Base-by-base conservation (phyloP, 2,797 vertebrate genomes). In the Pangasius macronema region DNA sequence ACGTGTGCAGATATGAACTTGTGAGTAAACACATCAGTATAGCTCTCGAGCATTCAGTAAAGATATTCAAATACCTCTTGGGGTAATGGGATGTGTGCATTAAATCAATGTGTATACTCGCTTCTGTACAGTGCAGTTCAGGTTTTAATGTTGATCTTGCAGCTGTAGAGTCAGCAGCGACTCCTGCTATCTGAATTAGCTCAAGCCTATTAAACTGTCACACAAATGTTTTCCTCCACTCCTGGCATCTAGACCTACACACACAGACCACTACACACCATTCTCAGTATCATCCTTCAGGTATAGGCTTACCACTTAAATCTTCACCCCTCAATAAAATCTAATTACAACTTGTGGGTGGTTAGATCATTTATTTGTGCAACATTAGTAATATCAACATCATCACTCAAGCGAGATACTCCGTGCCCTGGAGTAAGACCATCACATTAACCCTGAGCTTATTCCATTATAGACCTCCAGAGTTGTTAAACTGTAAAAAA, bases 101-200 rank as follows among this genome's bases (percentile, higher is more conserved):
- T 83, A 68, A 33, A 49, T 14, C 24, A 46, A 68, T 61, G 70
- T 86, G 30, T 81, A 61, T 79, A 57, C 49, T 55, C 46, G 39
- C 55, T 49, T 61, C 16, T 86, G 67, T 46, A 39, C 70, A 39
- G 80, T 53, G 75, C 80, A 59, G 63, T 70, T 67, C 72, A 51
- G 36, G 77, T 88, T 85, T 85, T 91, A 68, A 76, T 86, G 91
- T 5, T 1, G 87, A 76, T 79, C 75, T 82, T 90, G 88, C 85
- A 91, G 87, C 76, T 85, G 84, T 89, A 91, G 85, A 91, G 92
- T 95, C 94, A 94, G 93, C 94, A 94, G 87, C 91, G 90, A 84
- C 10, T 80, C 24, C 80, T 92, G 93, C 53, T 88, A 92, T 86
- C 51, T 27, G 36, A 87, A 92, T 94, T 93, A 94, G 91, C 84